Percentiles rank a stretch among this genome's conserved stretches.
phyloP scores from a whole-genome alignment of 2,113 vertebrate genomes.

The Silurus meridionalis region DNA sequence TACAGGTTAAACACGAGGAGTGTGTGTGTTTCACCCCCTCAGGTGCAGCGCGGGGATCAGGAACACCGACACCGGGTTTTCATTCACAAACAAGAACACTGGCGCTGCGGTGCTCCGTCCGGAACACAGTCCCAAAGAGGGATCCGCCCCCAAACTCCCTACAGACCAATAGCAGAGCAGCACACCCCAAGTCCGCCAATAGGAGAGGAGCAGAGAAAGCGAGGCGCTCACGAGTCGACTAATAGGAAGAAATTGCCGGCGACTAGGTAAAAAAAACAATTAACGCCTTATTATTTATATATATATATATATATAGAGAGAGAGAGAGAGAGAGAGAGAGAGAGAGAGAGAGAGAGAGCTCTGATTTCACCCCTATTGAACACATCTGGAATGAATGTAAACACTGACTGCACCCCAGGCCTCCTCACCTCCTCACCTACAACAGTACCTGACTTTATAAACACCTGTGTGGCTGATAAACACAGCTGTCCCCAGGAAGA shows the following conservation, averaged over 20 bases:
- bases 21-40: slow-evolving; percentile 21
- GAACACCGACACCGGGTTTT: slow-evolving; percentile 45
- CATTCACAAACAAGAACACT: slow-evolving; percentile 69
- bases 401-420: no score
- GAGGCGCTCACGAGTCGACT: background rate
- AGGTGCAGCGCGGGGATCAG: background rate
- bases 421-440: no score
- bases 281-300: no score
- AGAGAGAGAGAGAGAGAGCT: background rate
- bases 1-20: background rate
- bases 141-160: slow-evolving; percentile 48
- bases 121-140: slow-evolving; percentile 31
- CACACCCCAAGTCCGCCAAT: slow-evolving; percentile 63
- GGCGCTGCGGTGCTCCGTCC: slow-evolving; percentile 63
- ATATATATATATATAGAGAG: background rate
- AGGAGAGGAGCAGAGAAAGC: background rate
- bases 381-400: no score
- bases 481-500: no score
- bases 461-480: no score
- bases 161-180: slow-evolving; percentile 3
- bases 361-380: no score
- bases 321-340: background rate
- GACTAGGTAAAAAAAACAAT: background rate
- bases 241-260: background rate
- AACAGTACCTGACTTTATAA: no score